Conservation (phyloP, 2,113 vertebrate genomes). For the Theristicus caerulescens region DNA sequence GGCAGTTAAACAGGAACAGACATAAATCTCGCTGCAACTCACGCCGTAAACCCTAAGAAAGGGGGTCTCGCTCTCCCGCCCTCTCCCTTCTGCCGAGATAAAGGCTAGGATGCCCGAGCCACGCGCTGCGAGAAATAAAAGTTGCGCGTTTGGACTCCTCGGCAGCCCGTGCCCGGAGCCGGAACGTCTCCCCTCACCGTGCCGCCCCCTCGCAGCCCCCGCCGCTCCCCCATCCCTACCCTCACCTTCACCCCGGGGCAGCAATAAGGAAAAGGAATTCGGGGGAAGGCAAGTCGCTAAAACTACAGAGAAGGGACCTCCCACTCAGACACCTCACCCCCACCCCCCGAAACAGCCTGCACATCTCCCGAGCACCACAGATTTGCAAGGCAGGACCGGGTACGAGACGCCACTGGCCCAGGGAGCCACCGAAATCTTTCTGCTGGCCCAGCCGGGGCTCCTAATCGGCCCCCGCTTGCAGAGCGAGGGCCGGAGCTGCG, state of each 20-base stretch:
- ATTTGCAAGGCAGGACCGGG: neutral
- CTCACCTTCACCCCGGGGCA: slow-evolving; percentile 44
- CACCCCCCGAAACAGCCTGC: neutral
- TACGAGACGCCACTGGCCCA: fast-evolving
- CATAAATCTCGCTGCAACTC: slow-evolving; percentile 49
- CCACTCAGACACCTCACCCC: slow-evolving; percentile 41
- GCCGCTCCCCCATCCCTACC: neutral
- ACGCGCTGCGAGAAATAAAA: slow-evolving; percentile 20
- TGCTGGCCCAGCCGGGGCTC: neutral
- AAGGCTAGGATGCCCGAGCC: neutral
- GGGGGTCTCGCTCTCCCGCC: slow-evolving; percentile 33
- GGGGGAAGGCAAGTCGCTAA: neutral
- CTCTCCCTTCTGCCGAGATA: slow-evolving; percentile 31
- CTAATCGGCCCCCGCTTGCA: neutral
- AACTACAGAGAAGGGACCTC: slow-evolving; percentile 52
- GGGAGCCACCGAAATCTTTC: neutral
- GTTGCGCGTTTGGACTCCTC: neutral
- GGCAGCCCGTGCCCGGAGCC: neutral
- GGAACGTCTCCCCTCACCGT: neutral
- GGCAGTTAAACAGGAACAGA: slow-evolving; percentile 58
- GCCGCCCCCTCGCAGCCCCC: neutral
- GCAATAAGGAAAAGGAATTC: slow-evolving; percentile 37
- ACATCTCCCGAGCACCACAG: neutral
- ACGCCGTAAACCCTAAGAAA: slow-evolving; percentile 25
- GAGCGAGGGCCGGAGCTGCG: fast-evolving